A percentile compares a stretch with the other conserved stretches of the same genome.
Conservation (phyloP, 1,140 invertebrate genomes). For the Stratiolaelaps scimitus region DNA sequence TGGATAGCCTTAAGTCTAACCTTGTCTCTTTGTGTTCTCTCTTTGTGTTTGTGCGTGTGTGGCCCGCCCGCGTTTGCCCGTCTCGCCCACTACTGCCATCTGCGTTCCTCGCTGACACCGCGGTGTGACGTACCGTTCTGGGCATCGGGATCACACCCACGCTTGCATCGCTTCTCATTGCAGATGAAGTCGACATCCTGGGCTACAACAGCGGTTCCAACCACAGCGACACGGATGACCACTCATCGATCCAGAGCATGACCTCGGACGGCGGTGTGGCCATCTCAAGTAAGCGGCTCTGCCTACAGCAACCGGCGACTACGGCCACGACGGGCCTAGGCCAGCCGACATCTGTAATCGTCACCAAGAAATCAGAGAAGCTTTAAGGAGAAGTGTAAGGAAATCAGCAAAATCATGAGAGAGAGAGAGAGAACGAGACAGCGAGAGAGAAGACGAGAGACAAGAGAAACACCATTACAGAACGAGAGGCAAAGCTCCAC, state of each 20-base stretch:
- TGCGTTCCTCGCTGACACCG: too few relatives aligned
- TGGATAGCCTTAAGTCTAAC: too few relatives aligned
- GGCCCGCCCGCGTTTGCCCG: too few relatives aligned
- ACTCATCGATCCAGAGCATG: slow-evolving; percentile 56
- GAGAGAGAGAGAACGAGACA: slow-evolving; percentile 14
- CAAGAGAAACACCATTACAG: not conserved
- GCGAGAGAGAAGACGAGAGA: slow-evolving; percentile 11
- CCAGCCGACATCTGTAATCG: slow-evolving; percentile 25
- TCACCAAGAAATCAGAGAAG: slow-evolving; percentile 17
- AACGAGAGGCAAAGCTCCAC: not conserved
- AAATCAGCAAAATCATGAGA: not conserved
- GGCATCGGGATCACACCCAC: not conserved
- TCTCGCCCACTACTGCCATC: too few relatives aligned
- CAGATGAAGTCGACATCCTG: slow-evolving; percentile 76
- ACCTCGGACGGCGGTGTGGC: slow-evolving; percentile 64
- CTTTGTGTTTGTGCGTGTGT: too few relatives aligned
- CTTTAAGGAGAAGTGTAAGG: not conserved
- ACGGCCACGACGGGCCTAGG: not conserved
- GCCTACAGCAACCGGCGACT: not conserved
- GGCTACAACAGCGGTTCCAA: slow-evolving; percentile 59
- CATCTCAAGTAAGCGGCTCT: slow-evolving; percentile 54
- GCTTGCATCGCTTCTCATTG: slow-evolving; percentile 38
- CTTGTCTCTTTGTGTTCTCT: too few relatives aligned
- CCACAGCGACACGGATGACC: slow-evolving; percentile 69
- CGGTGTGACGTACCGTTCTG: too few relatives aligned